phyloP scores from a whole-genome alignment of 2,113 vertebrate species.

The Myrmecophaga tridactyla region DNA sequence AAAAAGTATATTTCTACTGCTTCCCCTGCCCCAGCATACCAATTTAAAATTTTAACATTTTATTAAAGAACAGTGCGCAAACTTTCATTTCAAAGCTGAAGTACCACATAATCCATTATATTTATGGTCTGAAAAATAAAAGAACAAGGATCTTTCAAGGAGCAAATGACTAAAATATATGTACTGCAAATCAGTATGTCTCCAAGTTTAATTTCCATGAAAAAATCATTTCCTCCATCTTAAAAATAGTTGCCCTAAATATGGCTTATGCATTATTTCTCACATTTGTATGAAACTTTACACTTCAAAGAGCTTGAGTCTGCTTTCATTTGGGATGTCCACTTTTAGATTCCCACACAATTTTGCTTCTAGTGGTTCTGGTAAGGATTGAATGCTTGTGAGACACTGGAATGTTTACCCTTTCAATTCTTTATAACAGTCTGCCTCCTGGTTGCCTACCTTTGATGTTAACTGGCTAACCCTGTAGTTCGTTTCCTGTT shows the following conservation, averaged over 20 bases:
- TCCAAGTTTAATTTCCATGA: neutral
- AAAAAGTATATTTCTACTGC: neutral
- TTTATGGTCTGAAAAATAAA: neutral
- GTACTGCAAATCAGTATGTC: neutral
- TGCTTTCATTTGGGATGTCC: neutral
- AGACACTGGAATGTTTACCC: slow-evolving; percentile 62
- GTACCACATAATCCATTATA: neutral
- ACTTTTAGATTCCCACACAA: slow-evolving; percentile 27
- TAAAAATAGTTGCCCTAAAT: neutral
- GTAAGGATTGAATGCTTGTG: slow-evolving; percentile 33
- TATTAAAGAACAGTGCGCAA: neutral
- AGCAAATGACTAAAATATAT: neutral
- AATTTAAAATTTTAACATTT: slow-evolving; percentile 5
- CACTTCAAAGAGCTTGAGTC: neutral
- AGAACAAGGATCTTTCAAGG: neutral
- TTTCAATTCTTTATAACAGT: slow-evolving; percentile 65
- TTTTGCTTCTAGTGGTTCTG: slow-evolving; percentile 41
- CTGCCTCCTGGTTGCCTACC: slow-evolving; percentile 52
- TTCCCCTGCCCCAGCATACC: neutral
- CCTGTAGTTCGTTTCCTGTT: slow-evolving; percentile 65
- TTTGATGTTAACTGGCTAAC: slow-evolving; percentile 67
- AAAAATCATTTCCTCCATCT: neutral
- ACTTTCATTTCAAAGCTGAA: slow-evolving; percentile 24
- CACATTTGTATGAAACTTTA: neutral
- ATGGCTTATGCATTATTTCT: neutral